phyloP scores from a whole-genome alignment of 1,140 invertebrate species.

The Tetranychus urticae region DNA sequence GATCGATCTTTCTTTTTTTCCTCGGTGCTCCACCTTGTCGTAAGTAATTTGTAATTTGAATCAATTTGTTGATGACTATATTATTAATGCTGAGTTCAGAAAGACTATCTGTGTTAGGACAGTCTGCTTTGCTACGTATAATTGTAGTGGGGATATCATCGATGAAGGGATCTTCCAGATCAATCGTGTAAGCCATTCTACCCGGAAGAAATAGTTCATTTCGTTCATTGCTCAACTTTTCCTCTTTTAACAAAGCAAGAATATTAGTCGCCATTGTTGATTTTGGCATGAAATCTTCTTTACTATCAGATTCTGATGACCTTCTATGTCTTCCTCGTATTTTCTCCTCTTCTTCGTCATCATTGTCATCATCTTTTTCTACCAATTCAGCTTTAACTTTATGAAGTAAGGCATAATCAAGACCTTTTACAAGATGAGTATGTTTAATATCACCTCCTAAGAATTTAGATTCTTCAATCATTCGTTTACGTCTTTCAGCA shows the following conservation, averaged over 20 bases:
- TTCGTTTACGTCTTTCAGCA: conserved; percentile 74
- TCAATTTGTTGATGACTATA: conserved; percentile 84
- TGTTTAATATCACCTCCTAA: conserved; percentile 99
- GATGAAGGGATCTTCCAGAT: conserved; percentile 58
- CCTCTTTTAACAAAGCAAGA: conserved; percentile 24
- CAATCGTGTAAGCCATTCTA: conserved; percentile 91
- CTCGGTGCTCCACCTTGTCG: conserved; percentile 22
- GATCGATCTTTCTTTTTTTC: conserved; percentile 8
- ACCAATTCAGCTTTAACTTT: conserved; percentile 36
- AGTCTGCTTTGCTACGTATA: conserved; percentile 80
- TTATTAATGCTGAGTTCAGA: conserved; percentile 76
- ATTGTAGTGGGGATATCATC: conserved; percentile 90
- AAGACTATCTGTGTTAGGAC: conserved; percentile 46
- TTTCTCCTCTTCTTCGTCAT: conserved; percentile 27
- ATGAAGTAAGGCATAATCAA: conserved; percentile 95
- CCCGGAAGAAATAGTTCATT: conserved; percentile 88
- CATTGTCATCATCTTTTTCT: conserved; percentile 6
- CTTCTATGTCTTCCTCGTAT: conserved; percentile 32
- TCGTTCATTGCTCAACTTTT: conserved; percentile 27
- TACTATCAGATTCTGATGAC: conserved; percentile 12
- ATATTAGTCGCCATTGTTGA: conserved; percentile 21
- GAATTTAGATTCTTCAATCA: conserved; percentile 98
- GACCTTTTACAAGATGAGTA: conserved; percentile 97
- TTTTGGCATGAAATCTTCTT: conserved; percentile 1
- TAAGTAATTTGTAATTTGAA: conserved; percentile 85